Evolutionary conservation across 2,888 invertebrate species (phyloP).

Genomic region (Vannuccia rotundouncinata): DNA sequence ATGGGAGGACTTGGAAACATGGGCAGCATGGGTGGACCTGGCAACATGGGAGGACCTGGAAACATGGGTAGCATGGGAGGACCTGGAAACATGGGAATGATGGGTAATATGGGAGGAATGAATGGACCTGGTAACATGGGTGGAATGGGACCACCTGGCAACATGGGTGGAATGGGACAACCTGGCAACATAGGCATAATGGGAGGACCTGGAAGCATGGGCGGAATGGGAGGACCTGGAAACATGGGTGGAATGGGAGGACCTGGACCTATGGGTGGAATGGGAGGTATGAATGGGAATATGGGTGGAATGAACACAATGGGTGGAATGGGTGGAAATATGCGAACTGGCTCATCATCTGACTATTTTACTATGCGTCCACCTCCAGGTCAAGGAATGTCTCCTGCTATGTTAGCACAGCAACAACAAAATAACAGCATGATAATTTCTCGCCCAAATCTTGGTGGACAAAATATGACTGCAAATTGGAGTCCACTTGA

Average conservation of each 20-base stretch:
- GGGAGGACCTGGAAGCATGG: background rate
- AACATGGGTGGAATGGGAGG: background rate
- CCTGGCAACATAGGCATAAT: background rate
- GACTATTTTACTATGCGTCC: background rate
- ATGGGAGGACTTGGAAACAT: background rate
- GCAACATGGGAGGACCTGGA: background rate
- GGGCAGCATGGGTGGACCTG: background rate
- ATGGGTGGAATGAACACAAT: background rate
- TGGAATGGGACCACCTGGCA: background rate
- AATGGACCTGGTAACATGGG: background rate
- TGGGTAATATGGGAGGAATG: background rate
- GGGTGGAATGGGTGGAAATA: conserved; percentile 5
- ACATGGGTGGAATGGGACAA: background rate
- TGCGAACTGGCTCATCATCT: background rate
- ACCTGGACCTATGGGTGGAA: background rate
- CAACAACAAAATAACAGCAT: background rate
- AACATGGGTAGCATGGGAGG: background rate
- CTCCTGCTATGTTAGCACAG: background rate
- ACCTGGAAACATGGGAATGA: background rate
- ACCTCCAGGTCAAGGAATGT: background rate
- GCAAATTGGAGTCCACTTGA: background rate
- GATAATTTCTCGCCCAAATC: background rate
- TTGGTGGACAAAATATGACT: background rate
- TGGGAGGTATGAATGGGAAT: background rate
- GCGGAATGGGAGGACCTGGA: background rate